phyloP scores from a whole-genome alignment of 30 jellyfish, hydroid and myxozoan genomes.

The Catostylus mosaicus region DNA sequence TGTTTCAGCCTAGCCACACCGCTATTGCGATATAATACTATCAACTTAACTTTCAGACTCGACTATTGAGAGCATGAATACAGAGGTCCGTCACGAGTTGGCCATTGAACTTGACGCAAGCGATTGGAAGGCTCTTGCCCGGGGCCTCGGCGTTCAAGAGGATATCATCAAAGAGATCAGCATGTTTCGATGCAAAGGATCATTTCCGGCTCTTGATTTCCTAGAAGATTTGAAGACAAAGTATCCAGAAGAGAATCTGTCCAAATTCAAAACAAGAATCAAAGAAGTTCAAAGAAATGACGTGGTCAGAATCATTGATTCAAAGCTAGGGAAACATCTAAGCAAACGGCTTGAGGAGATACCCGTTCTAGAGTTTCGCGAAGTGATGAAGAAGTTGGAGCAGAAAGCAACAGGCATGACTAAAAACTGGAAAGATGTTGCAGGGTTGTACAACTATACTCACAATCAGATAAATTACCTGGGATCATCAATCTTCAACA shows the following conservation, averaged over 20 bases:
- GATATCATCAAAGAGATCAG: neutral
- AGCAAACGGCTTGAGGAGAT: neutral
- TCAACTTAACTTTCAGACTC: neutral
- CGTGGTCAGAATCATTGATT: neutral
- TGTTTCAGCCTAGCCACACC: too few species aligned
- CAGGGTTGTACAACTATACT: neutral
- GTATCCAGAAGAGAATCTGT: neutral
- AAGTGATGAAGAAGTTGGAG: neutral
- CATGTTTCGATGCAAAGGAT: neutral
- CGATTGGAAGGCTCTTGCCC: neutral
- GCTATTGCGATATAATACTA: too few species aligned
- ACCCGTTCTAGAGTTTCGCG: neutral
- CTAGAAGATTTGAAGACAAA: neutral
- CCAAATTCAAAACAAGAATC: neutral
- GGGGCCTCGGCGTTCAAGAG: neutral
- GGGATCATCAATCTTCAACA: too few species aligned
- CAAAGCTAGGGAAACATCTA: neutral
- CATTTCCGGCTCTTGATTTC: neutral
- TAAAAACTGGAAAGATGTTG: neutral
- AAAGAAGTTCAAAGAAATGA: neutral
- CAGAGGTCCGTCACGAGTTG: neutral
- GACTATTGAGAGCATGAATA: neutral
- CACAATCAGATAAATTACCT: neutral
- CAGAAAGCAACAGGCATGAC: neutral
- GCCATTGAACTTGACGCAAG: conserved; percentile 6